phyloP scores from a whole-genome alignment of 2,888 invertebrate genomes.

The Strigamia crassipes region DNA sequence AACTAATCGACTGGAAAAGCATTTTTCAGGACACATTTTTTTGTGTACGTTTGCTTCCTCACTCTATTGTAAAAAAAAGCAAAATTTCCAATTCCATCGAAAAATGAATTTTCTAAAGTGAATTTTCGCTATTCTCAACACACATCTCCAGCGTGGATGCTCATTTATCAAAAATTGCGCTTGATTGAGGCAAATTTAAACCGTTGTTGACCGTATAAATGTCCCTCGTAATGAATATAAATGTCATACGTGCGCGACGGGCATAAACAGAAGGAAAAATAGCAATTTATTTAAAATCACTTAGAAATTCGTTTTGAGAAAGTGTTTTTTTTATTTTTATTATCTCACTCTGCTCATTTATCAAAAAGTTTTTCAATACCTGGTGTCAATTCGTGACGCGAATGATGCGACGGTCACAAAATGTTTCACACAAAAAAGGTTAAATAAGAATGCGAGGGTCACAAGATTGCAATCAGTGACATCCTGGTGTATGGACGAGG shows the following conservation, averaged over 20 bases:
- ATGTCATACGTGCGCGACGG: no score
- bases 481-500: background rate
- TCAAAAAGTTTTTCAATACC: background rate
- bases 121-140: slow-evolving; percentile 5
- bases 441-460: slow-evolving; percentile 11
- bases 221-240: no score
- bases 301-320: background rate
- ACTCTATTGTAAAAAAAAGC: no score
- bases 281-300: no score
- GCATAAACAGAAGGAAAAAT: no score
- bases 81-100: background rate
- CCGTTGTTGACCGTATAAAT: no score
- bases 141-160: background rate
- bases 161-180: background rate
- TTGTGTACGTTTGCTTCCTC: no score
- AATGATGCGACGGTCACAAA: background rate
- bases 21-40: no score
- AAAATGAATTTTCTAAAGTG: background rate
- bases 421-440: background rate
- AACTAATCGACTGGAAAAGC: no score
- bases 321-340: background rate
- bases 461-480: background rate
- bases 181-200: no score
- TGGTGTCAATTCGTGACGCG: background rate
- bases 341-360: background rate